Evolutionary conservation across 2,888 invertebrate species (phyloP).

Genomic region (Mantis religiosa): DNA sequence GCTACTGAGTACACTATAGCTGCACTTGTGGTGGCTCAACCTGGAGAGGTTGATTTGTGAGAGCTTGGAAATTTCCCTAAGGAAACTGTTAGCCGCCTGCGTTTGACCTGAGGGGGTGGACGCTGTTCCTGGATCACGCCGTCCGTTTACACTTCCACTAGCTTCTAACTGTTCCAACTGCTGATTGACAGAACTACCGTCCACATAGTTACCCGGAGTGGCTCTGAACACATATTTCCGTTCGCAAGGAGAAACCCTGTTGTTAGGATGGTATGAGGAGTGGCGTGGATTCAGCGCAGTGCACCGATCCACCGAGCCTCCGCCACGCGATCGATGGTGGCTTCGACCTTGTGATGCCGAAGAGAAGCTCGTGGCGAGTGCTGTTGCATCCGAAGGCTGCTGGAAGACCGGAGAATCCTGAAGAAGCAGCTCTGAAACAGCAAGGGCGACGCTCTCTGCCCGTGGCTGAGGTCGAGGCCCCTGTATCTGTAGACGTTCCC

Average conservation of each 20-base stretch:
- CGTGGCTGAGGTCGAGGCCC: slow-evolving; percentile 63
- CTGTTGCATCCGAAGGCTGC: not conserved
- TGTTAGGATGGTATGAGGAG: slow-evolving; percentile 41
- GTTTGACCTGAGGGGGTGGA: slow-evolving; percentile 33
- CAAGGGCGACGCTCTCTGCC: slow-evolving; percentile 63
- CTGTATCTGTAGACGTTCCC: slow-evolving; percentile 65
- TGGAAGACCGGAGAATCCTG: slow-evolving; percentile 35
- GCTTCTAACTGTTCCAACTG: not conserved
- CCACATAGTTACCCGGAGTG: slow-evolving; percentile 45
- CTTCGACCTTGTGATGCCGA: slow-evolving; percentile 3
- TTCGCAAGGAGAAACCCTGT: slow-evolving; percentile 46
- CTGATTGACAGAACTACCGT: slow-evolving; percentile 38
- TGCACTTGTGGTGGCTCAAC: slow-evolving; percentile 59
- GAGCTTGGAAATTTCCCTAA: slow-evolving; percentile 66
- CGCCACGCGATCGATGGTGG: slow-evolving; percentile 37
- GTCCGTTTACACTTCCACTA: slow-evolving; percentile 34
- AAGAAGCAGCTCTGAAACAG: slow-evolving; percentile 56
- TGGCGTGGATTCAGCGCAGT: slow-evolving; percentile 40
- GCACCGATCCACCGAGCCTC: slow-evolving; percentile 35
- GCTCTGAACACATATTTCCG: slow-evolving; percentile 48
- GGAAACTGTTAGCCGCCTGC: slow-evolving; percentile 40
- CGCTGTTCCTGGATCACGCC: slow-evolving; percentile 16
- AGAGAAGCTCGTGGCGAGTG: slow-evolving; percentile 21
- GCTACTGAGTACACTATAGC: slow-evolving; percentile 63
- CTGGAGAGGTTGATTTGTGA: slow-evolving; percentile 66